These are phyloP conservation scores for Ariolimax columbianus DNA, from an alignment of 2,888 invertebrate genomes.

Conservation along the genomic window DNA sequence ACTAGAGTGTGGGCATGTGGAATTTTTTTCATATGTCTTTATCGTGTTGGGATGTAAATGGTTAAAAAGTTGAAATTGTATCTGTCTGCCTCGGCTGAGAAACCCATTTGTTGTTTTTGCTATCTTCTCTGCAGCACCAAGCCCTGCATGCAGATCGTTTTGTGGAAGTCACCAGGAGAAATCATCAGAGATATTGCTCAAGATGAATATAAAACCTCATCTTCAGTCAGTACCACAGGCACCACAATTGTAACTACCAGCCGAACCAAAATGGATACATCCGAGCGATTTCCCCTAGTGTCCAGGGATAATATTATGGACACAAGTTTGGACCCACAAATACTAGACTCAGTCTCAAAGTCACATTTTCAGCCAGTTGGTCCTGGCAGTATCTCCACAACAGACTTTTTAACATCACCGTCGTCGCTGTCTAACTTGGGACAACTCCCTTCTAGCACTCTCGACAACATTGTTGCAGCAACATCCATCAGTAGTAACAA, in stretches of 20 bases:
- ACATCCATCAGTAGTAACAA: neutral
- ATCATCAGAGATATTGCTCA: slow-evolving; percentile 30
- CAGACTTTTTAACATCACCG: neutral
- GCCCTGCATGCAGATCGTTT: slow-evolving; percentile 60
- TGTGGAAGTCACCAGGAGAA: slow-evolving; percentile 60
- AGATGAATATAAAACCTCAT: slow-evolving; percentile 9
- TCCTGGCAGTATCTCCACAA: neutral
- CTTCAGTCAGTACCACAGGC: neutral
- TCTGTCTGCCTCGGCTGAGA: too few relatives aligned
- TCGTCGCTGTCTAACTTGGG: neutral
- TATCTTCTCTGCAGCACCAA: slow-evolving; percentile 54
- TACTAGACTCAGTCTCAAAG: neutral
- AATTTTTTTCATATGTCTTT: too few relatives aligned
- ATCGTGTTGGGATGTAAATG: too few relatives aligned
- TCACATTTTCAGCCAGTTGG: neutral
- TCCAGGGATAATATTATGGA: slow-evolving; percentile 38
- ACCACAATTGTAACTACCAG: neutral
- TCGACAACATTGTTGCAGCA: too few relatives aligned
- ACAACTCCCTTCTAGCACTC: neutral
- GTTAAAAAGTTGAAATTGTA: too few relatives aligned
- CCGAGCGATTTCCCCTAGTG: neutral
- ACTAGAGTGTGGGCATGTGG: too few relatives aligned
- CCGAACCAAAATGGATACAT: neutral
- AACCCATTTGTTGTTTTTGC: neutral
- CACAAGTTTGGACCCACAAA: neutral